These are phyloP conservation scores for Apodemia mormo DNA, from an alignment of 2,888 invertebrate species.

Conservation along the genomic window DNA sequence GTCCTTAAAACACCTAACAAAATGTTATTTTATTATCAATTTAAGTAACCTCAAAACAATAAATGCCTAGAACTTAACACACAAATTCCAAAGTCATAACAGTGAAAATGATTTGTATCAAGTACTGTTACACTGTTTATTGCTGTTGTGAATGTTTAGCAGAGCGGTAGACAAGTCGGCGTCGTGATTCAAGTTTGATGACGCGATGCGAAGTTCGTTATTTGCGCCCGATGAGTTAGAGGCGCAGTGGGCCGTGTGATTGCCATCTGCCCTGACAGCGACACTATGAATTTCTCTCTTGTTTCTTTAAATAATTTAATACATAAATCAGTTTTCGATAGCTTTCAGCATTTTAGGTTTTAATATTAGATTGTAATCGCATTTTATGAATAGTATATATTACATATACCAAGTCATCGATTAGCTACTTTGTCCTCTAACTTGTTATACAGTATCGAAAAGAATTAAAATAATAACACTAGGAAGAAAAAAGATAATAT, in stretches of 20 bases:
- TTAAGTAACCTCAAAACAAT: no score
- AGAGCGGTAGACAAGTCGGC: constrained; percentile 6
- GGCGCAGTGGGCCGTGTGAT: constrained; percentile 1
- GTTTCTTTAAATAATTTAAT: neutral
- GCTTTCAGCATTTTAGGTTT: no score
- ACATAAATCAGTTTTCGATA: no score
- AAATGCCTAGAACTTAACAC: neutral
- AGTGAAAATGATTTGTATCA: neutral
- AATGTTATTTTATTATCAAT: no score
- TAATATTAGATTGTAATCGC: no score
- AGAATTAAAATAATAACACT: no score
- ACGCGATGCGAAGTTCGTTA: constrained; percentile 13
- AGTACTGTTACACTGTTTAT: neutral
- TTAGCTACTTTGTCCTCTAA: no score
- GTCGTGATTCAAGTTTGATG: constrained; percentile 11
- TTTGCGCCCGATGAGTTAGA: constrained; percentile 4
- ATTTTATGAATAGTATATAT: no score
- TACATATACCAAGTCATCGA: no score
- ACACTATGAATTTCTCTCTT: neutral
- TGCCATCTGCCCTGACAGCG: neutral
- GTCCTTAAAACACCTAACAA: no score
- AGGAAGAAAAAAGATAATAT: no score
- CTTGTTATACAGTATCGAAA: no score
- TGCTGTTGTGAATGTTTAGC: constrained; percentile 3
- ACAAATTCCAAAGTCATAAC: neutral